A percentile compares a stretch with the other conserved stretches of the same genome.
phyloP scores from a whole-genome alignment of 2,113 vertebrate species.

The Psilopogon haemacephalus region DNA sequence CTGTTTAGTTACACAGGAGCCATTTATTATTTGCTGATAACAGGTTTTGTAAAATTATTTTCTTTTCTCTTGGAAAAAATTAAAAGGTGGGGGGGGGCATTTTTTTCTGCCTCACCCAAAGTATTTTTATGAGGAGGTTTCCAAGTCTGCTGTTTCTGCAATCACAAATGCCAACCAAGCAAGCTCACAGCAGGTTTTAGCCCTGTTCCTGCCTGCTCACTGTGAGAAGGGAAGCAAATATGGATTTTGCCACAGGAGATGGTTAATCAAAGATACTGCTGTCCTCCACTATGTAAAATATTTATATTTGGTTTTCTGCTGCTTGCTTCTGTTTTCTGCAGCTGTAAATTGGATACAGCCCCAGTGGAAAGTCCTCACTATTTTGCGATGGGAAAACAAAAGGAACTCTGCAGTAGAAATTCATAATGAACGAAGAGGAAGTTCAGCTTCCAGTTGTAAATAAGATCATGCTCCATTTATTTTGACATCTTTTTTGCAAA shows the following conservation, averaged over 20 bases:
- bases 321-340: conserved; percentile 56
- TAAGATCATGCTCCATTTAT: conserved; percentile 78
- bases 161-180: background rate
- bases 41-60: background rate
- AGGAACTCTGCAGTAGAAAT: conserved; percentile 66
- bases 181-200: rapidly evolving
- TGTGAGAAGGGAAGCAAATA: conserved; percentile 54
- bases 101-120: background rate
- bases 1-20: background rate
- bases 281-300: conserved; percentile 57
- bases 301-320: conserved; percentile 59
- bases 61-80: too few relatives aligned
- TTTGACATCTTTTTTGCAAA: conserved; percentile 83
- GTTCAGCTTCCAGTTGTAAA: conserved; percentile 73
- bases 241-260: conserved; percentile 59
- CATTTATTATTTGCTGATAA: background rate
- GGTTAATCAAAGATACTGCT: conserved; percentile 60
- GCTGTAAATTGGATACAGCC: conserved; percentile 66
- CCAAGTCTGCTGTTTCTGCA: background rate
- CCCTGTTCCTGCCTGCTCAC: conserved; percentile 23
- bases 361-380: conserved; percentile 50
- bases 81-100: background rate
- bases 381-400: conserved; percentile 69
- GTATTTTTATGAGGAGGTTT: background rate
- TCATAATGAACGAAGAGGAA: conserved; percentile 69